Conservation (phyloP, 2,888 invertebrate species). For the Chloromyia formosa region DNA sequence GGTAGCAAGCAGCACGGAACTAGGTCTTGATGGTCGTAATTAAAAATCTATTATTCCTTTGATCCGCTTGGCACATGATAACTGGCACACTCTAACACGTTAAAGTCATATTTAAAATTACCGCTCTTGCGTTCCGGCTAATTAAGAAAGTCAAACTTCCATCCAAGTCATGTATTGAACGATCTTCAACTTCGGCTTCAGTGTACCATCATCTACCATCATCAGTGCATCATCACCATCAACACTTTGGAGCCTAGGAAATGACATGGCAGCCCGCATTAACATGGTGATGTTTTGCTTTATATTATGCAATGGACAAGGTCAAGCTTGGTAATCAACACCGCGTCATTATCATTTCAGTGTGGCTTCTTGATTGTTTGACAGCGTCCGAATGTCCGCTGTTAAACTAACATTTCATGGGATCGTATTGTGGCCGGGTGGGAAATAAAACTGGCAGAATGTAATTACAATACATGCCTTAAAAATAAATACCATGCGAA, state of each 20-base stretch:
- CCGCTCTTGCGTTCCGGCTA: constrained; percentile 8
- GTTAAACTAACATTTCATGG: neutral
- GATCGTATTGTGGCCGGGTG: neutral
- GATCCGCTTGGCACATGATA: too few species aligned
- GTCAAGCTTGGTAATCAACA: neutral
- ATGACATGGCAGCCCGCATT: neutral
- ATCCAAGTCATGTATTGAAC: neutral
- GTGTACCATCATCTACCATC: neutral
- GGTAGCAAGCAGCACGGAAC: neutral
- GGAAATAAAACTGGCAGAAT: too few species aligned
- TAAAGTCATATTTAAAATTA: neutral
- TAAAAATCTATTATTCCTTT: constrained; percentile 6
- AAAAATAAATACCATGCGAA: too few species aligned
- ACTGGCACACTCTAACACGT: neutral
- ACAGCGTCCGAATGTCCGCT: neutral
- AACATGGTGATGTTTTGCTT: neutral
- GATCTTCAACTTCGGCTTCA: neutral
- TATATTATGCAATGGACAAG: constrained; percentile 15
- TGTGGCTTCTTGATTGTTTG: neutral
- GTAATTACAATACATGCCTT: too few species aligned
- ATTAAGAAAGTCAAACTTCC: neutral
- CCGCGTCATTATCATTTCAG: neutral
- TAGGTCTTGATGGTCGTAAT: constrained; percentile 13
- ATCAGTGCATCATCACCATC: neutral
- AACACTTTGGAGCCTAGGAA: neutral